phyloP scores from a whole-genome alignment of 2,888 invertebrate genomes.

The Mythimna albipuncta region DNA sequence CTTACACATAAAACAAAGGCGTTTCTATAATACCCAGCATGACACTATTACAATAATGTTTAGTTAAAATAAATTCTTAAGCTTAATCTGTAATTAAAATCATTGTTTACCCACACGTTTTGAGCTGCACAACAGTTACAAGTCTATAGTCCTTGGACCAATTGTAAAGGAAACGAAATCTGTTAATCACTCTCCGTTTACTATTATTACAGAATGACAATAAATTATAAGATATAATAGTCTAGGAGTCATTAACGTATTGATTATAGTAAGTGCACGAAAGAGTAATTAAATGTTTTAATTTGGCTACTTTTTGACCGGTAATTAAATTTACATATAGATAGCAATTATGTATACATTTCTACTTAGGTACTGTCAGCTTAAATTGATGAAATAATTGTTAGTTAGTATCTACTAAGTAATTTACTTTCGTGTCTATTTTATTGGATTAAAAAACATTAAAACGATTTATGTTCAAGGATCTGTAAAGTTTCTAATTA shows the following conservation, averaged over 20 bases:
- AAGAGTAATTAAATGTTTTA: slow-evolving; percentile 1
- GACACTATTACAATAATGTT: slow-evolving; percentile 32
- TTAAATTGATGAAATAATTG: slow-evolving; percentile 7
- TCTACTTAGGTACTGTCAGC: background rate
- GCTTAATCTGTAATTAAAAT: slow-evolving; percentile 67
- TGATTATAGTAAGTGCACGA: slow-evolving; percentile 7
- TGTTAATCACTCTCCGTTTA: slow-evolving; percentile 72
- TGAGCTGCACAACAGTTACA: slow-evolving; percentile 45
- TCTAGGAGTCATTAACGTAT: slow-evolving; percentile 39
- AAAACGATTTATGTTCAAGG: background rate
- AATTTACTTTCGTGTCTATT: too few species aligned
- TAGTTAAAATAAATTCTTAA: slow-evolving; percentile 54
- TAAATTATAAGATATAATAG: slow-evolving; percentile 72
- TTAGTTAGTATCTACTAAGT: too few species aligned
- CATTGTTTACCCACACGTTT: slow-evolving; percentile 67
- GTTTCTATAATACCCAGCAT: slow-evolving; percentile 16
- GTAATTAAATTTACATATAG: slow-evolving; percentile 7
- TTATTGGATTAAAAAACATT: background rate
- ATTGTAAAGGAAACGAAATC: slow-evolving; percentile 75
- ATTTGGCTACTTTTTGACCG: slow-evolving; percentile 14
- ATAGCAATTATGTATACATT: slow-evolving; percentile 1
- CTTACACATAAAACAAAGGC: slow-evolving; percentile 25
- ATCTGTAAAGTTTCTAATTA: too few species aligned
- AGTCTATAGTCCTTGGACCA: slow-evolving; percentile 77
- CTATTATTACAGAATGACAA: slow-evolving; percentile 70